Evolutionary conservation across 1,140 invertebrate genomes (phyloP).

Genomic region (Cyclargus thomasi): DNA sequence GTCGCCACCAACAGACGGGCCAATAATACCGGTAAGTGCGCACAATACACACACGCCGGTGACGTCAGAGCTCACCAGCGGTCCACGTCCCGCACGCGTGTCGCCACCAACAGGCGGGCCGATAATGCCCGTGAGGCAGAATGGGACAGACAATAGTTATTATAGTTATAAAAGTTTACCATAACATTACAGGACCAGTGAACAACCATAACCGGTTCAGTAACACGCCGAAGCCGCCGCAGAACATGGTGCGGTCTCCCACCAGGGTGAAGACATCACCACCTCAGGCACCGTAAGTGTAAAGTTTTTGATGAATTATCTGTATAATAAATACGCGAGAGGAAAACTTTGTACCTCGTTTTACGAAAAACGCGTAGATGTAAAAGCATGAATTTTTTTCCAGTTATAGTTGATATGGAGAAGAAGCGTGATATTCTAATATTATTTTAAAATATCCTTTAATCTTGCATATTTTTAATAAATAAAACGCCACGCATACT

Average conservation of each 20-base stretch:
- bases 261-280: slow-evolving; percentile 71
- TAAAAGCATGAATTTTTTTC: no score
- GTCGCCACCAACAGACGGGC: slow-evolving; percentile 78
- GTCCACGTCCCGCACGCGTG: slow-evolving; percentile 79
- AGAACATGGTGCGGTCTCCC: slow-evolving; percentile 63
- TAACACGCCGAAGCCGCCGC: slow-evolving; percentile 42
- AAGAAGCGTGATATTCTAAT: no score
- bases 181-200: slow-evolving; percentile 26
- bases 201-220: slow-evolving; percentile 45
- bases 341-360: no score
- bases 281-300: slow-evolving; percentile 70
- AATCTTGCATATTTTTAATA: no score
- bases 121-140: no score
- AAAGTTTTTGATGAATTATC: no score
- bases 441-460: no score
- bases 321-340: no score
- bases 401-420: no score
- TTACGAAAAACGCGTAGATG: no score
- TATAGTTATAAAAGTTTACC: neutral
- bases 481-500: no score
- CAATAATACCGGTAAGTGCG: slow-evolving; percentile 45
- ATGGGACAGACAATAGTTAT: no score
- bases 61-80: slow-evolving; percentile 71
- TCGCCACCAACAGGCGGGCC: slow-evolving; percentile 76
- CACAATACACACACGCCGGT: slow-evolving; percentile 59